These are phyloP conservation scores for Myiotriccus ornatus DNA, from an alignment of 2,797 vertebrate genomes.

Conservation along the genomic window DNA sequence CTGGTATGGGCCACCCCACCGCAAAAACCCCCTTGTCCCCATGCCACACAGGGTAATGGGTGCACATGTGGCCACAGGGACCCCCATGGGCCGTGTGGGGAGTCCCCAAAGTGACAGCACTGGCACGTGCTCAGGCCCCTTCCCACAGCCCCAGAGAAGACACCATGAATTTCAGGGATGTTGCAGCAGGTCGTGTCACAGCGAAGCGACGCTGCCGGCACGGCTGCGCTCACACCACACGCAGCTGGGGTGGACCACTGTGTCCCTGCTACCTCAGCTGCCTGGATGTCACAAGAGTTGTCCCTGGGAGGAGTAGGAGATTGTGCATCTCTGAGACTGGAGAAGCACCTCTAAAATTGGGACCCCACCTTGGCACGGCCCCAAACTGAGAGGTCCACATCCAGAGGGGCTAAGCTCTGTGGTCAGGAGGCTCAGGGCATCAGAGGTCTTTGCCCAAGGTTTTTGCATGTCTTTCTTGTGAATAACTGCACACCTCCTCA, in stretches of 20 bases:
- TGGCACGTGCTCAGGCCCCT: background rate
- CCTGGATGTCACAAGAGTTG: background rate
- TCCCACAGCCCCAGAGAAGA: background rate
- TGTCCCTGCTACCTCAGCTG: conserved; percentile 16
- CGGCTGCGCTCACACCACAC: background rate
- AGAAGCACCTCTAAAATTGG: background rate
- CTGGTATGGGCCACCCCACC: background rate
- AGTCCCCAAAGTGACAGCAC: conserved; percentile 18
- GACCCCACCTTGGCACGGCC: background rate
- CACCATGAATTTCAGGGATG: conserved; percentile 22
- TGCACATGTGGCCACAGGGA: background rate
- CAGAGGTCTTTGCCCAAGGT: background rate
- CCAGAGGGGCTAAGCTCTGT: background rate
- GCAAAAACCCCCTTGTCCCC: background rate
- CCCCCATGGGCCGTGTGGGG: background rate
- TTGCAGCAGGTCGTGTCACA: conserved; percentile 56
- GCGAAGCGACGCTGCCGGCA: conserved; percentile 7
- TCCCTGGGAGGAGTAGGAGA: fast-evolving
- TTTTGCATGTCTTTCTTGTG: background rate
- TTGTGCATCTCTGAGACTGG: background rate
- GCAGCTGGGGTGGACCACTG: background rate
- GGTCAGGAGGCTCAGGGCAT: background rate
- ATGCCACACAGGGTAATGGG: background rate
- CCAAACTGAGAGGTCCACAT: background rate
- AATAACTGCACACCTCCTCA: too few species aligned